Percentiles rank a stretch among this genome's conserved stretches.
These are phyloP conservation scores for Hypomecis atomaria DNA, from an alignment of 2,888 invertebrate species.

Conservation along the genomic window DNA sequence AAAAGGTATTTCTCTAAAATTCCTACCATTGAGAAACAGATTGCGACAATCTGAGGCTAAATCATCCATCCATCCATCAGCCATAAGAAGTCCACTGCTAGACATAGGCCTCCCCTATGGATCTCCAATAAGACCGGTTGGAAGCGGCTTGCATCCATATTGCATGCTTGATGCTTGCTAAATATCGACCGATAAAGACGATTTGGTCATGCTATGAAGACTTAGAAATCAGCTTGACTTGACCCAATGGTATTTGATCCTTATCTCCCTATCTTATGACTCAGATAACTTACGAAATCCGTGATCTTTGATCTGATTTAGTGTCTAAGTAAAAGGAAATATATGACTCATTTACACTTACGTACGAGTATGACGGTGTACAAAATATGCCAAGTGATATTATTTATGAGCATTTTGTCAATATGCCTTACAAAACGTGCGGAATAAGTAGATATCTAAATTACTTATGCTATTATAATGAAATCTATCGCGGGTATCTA, in stretches of 20 bases:
- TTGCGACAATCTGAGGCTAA: neutral
- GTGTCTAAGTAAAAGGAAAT: constrained; percentile 9
- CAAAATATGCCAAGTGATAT: no score
- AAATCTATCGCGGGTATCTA: no score
- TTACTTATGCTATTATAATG: no score
- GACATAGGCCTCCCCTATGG: no score
- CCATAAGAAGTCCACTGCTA: no score
- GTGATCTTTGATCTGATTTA: constrained; percentile 5
- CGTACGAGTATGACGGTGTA: neutral
- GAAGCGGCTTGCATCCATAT: no score
- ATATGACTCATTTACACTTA: neutral
- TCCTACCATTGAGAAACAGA: constrained; percentile 21
- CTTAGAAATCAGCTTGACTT: constrained; percentile 1
- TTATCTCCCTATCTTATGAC: constrained; percentile 5
- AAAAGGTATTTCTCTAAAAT: constrained; percentile 29
- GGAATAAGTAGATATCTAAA: no score
- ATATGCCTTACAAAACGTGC: no score
- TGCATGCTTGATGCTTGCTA: no score
- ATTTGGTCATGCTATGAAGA: constrained; percentile 11
- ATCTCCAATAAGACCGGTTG: no score
- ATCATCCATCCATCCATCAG: no score
- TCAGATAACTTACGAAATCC: constrained; percentile 8
- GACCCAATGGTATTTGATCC: constrained; percentile 4
- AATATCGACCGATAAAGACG: neutral
- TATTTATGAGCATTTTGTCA: no score